A percentile compares a stretch with the other conserved stretches of the same genome.
These are phyloP conservation scores for Chelon auratus DNA, from an alignment of 2,797 vertebrate species.

Conservation along the genomic window DNA sequence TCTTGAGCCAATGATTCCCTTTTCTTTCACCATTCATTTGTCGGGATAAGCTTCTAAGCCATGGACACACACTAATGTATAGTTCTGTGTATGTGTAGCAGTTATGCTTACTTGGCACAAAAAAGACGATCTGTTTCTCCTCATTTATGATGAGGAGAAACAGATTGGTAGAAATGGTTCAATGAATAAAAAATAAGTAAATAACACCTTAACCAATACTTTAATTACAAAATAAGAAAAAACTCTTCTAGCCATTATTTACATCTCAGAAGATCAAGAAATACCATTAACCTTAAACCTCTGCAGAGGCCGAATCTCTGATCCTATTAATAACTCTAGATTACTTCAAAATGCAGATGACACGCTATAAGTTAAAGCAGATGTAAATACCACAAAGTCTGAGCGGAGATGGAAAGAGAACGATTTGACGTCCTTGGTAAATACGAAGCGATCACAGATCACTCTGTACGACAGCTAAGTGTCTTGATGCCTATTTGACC, in stretches of 20 bases:
- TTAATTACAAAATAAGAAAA: background rate
- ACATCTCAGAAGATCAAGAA: constrained; percentile 38
- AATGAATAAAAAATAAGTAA: background rate
- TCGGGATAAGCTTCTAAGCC: constrained; percentile 9
- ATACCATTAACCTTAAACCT: constrained; percentile 9
- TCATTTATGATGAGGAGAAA: background rate
- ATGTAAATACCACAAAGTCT: constrained; percentile 62
- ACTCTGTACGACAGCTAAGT: constrained; percentile 32
- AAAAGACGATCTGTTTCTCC: background rate
- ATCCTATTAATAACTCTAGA: constrained; percentile 50
- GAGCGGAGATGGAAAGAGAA: constrained; percentile 41
- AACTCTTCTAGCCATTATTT: constrained; percentile 32
- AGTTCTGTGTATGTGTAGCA: background rate
- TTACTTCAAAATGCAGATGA: constrained; percentile 55
- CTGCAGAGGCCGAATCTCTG: constrained; percentile 18
- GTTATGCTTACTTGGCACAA: background rate
- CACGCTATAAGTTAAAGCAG: constrained; percentile 45
- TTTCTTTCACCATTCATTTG: constrained; percentile 36
- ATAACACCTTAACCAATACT: background rate
- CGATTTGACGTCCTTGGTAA: constrained; percentile 32
- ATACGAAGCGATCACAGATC: constrained; percentile 37
- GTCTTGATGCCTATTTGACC: constrained; percentile 60
- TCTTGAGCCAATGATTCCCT: constrained; percentile 41
- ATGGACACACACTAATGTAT: background rate
- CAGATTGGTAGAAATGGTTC: background rate